Conservation (phyloP, 2,113 vertebrate species). For the Grantiella picta region DNA sequence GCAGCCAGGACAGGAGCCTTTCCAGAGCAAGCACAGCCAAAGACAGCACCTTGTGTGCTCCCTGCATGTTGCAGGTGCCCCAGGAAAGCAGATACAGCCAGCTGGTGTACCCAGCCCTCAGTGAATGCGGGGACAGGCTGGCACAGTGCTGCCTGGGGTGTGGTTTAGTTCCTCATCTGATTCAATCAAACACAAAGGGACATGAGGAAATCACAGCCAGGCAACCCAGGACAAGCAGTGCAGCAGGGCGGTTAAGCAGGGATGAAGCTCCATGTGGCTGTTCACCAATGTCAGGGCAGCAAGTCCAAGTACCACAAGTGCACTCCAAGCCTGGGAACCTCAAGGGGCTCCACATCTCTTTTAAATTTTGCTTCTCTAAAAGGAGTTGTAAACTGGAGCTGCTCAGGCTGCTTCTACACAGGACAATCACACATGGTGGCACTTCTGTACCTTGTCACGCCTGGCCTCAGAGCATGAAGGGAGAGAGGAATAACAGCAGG, state of each 20-base stretch:
- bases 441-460: not conserved
- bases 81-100: not conserved
- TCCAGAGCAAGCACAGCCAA: not conserved
- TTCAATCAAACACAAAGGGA: not conserved
- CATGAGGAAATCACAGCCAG: not conserved
- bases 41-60: not conserved
- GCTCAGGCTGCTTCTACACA: not conserved
- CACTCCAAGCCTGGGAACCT: not conserved
- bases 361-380: not conserved
- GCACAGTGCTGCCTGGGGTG: not conserved
- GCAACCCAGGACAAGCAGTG: not conserved
- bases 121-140: not conserved
- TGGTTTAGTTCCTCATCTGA: not conserved
- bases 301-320: not conserved
- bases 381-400: not conserved
- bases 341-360: not conserved
- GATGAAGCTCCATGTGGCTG: not conserved
- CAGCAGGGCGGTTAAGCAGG: not conserved
- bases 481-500: not conserved
- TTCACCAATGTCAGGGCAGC: not conserved
- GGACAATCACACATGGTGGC: not conserved
- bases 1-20: not conserved
- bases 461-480: not conserved
- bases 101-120: not conserved
- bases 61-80: not conserved